Percentiles rank a stretch among this genome's conserved stretches.
phyloP scores from a whole-genome alignment of 2,797 vertebrate genomes.

The Acanthornis magna region DNA sequence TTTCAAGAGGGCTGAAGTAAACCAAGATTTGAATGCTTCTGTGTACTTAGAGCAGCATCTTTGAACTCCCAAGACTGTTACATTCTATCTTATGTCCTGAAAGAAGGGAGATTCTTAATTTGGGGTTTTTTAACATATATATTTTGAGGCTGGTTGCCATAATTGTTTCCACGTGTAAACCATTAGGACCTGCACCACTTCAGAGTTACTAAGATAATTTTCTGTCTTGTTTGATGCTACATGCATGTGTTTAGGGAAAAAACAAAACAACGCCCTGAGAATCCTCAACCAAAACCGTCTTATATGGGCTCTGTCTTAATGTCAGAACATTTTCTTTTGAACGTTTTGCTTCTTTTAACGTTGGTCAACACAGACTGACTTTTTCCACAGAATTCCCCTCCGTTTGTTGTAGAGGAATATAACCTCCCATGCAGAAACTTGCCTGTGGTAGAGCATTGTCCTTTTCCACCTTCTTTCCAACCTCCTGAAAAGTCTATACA shows the following conservation, averaged over 20 bases:
- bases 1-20: background rate
- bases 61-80: background rate
- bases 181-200: background rate
- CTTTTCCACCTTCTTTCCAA: background rate
- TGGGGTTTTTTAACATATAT: background rate
- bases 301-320: background rate
- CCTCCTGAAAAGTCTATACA: background rate
- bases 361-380: background rate
- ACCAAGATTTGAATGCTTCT: background rate
- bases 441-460: background rate
- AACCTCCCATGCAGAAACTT: background rate
- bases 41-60: background rate
- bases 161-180: background rate
- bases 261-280: background rate
- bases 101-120: background rate
- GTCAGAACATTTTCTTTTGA: background rate
- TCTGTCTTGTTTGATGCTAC: background rate
- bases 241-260: background rate
- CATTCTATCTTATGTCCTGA: background rate
- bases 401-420: background rate
- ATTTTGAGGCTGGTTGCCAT: background rate
- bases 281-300: background rate
- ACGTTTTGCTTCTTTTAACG: background rate
- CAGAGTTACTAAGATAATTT: background rate
- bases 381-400: background rate